Evolutionary conservation across 2,888 invertebrate species (phyloP), one percentile per base, ranked within the genome.

Genomic region (Alentia gelatinosa): DNA sequence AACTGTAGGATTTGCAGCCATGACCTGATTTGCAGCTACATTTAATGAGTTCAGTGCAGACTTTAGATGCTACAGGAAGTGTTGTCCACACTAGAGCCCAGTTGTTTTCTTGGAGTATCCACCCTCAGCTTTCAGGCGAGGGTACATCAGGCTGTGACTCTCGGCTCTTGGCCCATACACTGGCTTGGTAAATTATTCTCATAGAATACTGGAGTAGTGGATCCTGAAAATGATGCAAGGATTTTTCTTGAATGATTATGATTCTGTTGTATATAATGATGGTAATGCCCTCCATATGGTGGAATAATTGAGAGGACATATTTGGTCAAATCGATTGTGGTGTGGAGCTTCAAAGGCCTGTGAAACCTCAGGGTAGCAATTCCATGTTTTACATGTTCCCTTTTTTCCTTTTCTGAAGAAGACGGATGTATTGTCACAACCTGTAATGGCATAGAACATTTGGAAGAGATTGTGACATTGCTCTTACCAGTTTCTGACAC

Each of bases 381-480:
- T 89, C 89, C 91, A 91, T n/a, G 79, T 89, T 9, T 91, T 89
- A 68, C 89, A 91, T 89, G 89, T 39, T 35, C 35, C 50, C 42
- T 91, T 91, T n/a, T 91, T 91, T 7, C 91, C 91, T 33, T 30
- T 89, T 19, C 89, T 56, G 47, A 39, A 56, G 88, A 91, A 91
- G 5, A 33, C 35, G 12, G 91, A 91, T n/a, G 63, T 56, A 23
- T n/a, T 90, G 42, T 91, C 91, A 74, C 89, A 91, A 9, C 89
- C 91, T 26, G 91, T 89, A 35, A 91, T 90, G 39, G 74, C 74
- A 89, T 91, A 75, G n/a, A 84, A 84, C n/a, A 84, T 42, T n/a
- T 19, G 84, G 84, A 7, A 84, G 84, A 12, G 84, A 4, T 15
- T 1, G 5, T 39, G 84, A 84, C 1, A 15, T 23, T 5, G 1